Conservation (phyloP, 2,797 vertebrate genomes). For the Morus bassanus region DNA sequence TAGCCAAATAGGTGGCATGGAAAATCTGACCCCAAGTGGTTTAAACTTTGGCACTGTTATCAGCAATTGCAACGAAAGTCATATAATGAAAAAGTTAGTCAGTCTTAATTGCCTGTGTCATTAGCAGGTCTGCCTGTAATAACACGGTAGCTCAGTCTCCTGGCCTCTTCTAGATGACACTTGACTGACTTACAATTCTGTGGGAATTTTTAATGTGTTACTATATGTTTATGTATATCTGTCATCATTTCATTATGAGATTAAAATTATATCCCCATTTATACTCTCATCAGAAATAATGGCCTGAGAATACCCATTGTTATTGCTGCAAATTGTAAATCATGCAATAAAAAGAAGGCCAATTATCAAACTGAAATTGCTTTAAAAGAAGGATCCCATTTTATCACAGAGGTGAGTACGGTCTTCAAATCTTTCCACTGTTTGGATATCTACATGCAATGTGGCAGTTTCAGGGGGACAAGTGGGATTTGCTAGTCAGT, state of each 20-base stretch:
- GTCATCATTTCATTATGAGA: slow-evolving; percentile 59
- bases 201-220: slow-evolving; percentile 41
- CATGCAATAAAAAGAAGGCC: background rate
- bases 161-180: background rate
- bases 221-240: slow-evolving; percentile 41
- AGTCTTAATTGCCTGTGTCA: slow-evolving; percentile 31
- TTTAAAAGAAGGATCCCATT: background rate
- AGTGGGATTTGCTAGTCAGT: background rate
- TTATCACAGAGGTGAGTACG: background rate
- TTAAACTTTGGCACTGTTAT: slow-evolving; percentile 11
- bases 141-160: background rate
- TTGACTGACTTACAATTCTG: background rate
- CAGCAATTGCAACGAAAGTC: slow-evolving; percentile 6
- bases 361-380: background rate
- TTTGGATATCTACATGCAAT: background rate
- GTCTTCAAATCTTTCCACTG: background rate
- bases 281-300: slow-evolving; percentile 47
- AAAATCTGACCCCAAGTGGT: background rate
- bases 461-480: background rate
- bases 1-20: background rate
- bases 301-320: slow-evolving; percentile 23
- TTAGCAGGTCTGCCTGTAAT: slow-evolving; percentile 18
- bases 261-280: slow-evolving; percentile 46
- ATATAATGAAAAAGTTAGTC: slow-evolving; percentile 28
- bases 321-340: slow-evolving; percentile 41